Evolutionary conservation across 2,888 invertebrate genomes (phyloP).

Genomic region (Morinoia aosen): DNA sequence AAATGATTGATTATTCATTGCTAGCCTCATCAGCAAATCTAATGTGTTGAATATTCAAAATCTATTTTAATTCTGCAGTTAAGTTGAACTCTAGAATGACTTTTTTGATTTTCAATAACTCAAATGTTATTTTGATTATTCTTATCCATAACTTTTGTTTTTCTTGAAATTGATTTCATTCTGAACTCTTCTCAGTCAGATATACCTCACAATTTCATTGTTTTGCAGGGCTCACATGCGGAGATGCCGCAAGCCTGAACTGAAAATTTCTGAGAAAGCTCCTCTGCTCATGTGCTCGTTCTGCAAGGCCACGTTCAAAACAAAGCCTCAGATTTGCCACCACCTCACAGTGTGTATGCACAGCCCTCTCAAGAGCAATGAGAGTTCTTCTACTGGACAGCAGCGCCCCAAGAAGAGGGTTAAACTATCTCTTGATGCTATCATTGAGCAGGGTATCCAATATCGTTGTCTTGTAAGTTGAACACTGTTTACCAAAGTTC

Average conservation of each 20-base stretch:
- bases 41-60: no score
- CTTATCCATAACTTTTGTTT: no score
- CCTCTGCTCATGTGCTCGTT: constrained; percentile 66
- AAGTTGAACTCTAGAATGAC: no score
- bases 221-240: constrained; percentile 49
- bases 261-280: constrained; percentile 51
- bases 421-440: constrained; percentile 56
- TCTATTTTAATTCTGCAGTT: no score
- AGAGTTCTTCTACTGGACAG: constrained; percentile 52
- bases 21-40: no score
- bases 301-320: constrained; percentile 66
- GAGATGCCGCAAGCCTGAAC: constrained; percentile 40
- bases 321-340: constrained; percentile 62
- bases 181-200: no score
- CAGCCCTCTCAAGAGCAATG: constrained; percentile 58
- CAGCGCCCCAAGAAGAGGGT: constrained; percentile 55
- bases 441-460: constrained; percentile 63
- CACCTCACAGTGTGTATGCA: constrained; percentile 64
- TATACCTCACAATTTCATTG: not conserved
- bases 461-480: constrained; percentile 62
- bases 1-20: no score
- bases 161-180: not conserved
- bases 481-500: not conserved
- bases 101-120: no score
- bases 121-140: no score